Conservation (phyloP, 2,888 invertebrate genomes). For the Leptothorax acervorum region DNA sequence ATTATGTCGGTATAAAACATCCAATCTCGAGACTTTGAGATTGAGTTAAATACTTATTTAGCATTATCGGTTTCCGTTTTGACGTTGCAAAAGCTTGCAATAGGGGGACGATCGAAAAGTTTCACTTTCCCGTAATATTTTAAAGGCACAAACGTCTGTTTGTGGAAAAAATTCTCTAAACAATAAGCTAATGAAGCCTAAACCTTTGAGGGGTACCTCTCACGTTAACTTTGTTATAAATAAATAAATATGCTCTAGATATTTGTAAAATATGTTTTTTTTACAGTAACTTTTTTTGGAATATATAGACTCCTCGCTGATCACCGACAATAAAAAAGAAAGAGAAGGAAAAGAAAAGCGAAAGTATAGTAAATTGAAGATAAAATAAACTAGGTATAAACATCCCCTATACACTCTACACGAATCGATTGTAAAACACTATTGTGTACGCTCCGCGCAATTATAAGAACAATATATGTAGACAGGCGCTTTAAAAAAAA, state of each 20-base stretch:
- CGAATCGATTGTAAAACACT: constrained; percentile 15
- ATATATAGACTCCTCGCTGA: not conserved
- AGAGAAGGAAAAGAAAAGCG: not conserved
- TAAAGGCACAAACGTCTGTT: not conserved
- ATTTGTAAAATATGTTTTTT: not conserved
- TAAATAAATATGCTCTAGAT: not conserved
- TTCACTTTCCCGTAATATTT: not conserved
- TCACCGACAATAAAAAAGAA: not conserved
- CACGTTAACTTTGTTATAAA: constrained; percentile 15
- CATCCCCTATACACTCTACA: not conserved
- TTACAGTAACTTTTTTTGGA: not conserved
- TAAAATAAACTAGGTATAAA: not conserved
- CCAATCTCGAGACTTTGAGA: not conserved
- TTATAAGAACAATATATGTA: constrained; percentile 12
- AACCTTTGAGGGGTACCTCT: not conserved
- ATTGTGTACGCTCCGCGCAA: constrained; percentile 3
- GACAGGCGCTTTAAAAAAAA: not conserved
- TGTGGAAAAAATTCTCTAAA: not conserved
- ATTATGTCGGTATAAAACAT: not conserved
- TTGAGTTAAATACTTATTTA: constrained; percentile 5
- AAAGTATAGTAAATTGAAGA: not conserved
- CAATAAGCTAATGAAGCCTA: not conserved
- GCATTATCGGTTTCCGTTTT: not conserved
- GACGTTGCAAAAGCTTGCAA: not conserved
- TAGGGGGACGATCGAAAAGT: not conserved